These are phyloP conservation scores for Ferdinandea cuprea DNA, from an alignment of 2,888 invertebrate species.

Conservation along the genomic window DNA sequence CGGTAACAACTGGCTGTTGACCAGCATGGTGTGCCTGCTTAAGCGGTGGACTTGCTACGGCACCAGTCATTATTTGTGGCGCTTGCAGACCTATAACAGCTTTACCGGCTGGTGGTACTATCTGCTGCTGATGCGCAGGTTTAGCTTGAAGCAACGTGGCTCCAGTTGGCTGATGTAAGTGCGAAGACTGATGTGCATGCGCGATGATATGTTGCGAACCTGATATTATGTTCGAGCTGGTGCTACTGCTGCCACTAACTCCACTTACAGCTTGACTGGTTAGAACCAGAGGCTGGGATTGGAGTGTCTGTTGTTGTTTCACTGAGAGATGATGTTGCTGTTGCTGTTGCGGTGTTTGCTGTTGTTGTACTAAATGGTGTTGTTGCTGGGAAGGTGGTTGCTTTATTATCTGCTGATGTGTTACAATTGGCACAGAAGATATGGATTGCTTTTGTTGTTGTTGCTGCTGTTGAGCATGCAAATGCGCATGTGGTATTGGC, in stretches of 20 bases:
- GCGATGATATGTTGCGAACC: slow-evolving; percentile 75
- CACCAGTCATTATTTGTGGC: slow-evolving; percentile 84
- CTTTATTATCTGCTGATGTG: slow-evolving; percentile 76
- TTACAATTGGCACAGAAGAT: slow-evolving; percentile 76
- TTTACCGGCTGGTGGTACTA: slow-evolving; percentile 76
- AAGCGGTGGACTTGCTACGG: slow-evolving; percentile 85
- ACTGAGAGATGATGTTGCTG: slow-evolving; percentile 76
- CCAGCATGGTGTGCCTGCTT: slow-evolving; percentile 82
- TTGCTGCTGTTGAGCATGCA: slow-evolving; percentile 58
- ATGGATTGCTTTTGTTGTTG: slow-evolving; percentile 64
- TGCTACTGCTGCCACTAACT: slow-evolving; percentile 41
- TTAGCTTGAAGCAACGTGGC: slow-evolving; percentile 77
- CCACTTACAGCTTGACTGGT: slow-evolving; percentile 62
- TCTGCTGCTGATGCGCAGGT: slow-evolving; percentile 73
- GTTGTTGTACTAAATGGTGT: slow-evolving; percentile 61
- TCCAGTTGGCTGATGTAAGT: slow-evolving; percentile 78
- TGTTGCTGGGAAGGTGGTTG: slow-evolving; percentile 70
- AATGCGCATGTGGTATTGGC: slow-evolving; percentile 70
- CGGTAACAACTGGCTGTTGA: slow-evolving; percentile 83
- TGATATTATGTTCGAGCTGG: slow-evolving; percentile 49
- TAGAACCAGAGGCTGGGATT: slow-evolving; percentile 73
- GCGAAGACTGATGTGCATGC: slow-evolving; percentile 76
- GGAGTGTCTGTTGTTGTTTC: slow-evolving; percentile 77
- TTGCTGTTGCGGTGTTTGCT: slow-evolving; percentile 46
- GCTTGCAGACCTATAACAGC: slow-evolving; percentile 81